phyloP scores from a whole-genome alignment of 2,797 vertebrate genomes.

The Enteromius fasciolatus region DNA sequence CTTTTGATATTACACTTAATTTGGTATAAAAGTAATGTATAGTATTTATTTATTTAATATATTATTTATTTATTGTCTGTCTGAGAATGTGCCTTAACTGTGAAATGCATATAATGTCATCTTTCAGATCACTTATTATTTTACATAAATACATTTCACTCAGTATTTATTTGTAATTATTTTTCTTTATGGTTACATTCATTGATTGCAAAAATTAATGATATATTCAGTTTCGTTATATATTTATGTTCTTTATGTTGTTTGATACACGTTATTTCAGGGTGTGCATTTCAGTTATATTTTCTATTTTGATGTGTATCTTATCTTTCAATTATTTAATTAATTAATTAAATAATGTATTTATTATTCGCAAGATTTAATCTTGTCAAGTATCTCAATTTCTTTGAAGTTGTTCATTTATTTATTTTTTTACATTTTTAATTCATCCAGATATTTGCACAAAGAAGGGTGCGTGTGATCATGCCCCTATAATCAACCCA shows the following conservation, averaged over 20 bases:
- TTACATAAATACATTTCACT: not conserved
- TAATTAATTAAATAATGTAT: too few species aligned
- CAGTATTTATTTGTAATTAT: not conserved
- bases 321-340: not conserved
- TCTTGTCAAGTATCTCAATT: not conserved
- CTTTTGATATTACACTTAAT: too few species aligned
- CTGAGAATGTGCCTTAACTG: not conserved
- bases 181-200: not conserved
- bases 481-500: conserved; percentile 10
- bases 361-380: not conserved
- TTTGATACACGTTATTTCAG: not conserved
- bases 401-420: not conserved
- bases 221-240: not conserved
- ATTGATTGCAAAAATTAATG: not conserved
- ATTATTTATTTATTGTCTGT: too few species aligned
- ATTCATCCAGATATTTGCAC: not conserved
- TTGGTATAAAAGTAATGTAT: too few species aligned
- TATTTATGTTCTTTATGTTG: not conserved
- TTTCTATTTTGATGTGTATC: not conserved
- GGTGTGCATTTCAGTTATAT: not conserved
- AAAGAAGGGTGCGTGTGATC: not conserved
- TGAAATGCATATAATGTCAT: not conserved
- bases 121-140: not conserved
- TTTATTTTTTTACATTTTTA: not conserved
- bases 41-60: too few species aligned